Evolutionary conservation across 1,140 invertebrate species (phyloP).

Genomic region (Chelonus insularis): DNA sequence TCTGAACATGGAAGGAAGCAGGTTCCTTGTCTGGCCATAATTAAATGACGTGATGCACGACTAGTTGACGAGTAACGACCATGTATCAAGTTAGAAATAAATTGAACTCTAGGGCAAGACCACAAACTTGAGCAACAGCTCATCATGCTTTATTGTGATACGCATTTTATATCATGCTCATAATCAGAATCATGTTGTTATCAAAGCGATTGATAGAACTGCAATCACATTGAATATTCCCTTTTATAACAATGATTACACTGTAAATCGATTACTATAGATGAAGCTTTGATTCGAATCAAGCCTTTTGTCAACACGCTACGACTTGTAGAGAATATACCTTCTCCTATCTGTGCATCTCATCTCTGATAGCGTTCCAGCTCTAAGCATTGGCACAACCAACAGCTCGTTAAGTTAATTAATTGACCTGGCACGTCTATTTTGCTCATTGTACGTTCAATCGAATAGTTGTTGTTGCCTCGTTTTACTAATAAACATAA

Average conservation of each 20-base stretch:
- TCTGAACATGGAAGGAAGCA: slow-evolving; percentile 22
- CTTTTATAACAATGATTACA: background rate
- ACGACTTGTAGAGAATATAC: background rate
- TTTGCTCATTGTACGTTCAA: background rate
- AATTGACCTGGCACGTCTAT: slow-evolving; percentile 30
- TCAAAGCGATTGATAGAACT: background rate
- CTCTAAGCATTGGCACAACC: background rate
- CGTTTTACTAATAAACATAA: too few relatives aligned
- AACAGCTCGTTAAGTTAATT: slow-evolving; percentile 39
- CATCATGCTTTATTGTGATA: background rate
- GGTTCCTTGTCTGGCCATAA: slow-evolving; percentile 46
- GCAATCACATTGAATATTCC: background rate
- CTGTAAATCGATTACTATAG: slow-evolving; percentile 15
- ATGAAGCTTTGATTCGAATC: slow-evolving; percentile 7
- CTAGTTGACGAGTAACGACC: slow-evolving; percentile 47
- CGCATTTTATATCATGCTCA: background rate
- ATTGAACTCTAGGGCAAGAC: slow-evolving; percentile 32
- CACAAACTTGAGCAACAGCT: background rate
- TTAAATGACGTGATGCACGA: slow-evolving; percentile 51
- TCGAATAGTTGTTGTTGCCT: too few relatives aligned
- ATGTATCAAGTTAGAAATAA: slow-evolving; percentile 47
- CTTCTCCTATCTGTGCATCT: slow-evolving; percentile 4
- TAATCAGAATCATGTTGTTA: background rate
- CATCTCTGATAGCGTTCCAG: slow-evolving; percentile 14
- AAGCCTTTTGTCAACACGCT: slow-evolving; percentile 7